Percentiles rank a stretch among this genome's conserved stretches.
Evolutionary conservation across 2,113 vertebrate species (phyloP).

Genomic region (Eulemur rufifrons): DNA sequence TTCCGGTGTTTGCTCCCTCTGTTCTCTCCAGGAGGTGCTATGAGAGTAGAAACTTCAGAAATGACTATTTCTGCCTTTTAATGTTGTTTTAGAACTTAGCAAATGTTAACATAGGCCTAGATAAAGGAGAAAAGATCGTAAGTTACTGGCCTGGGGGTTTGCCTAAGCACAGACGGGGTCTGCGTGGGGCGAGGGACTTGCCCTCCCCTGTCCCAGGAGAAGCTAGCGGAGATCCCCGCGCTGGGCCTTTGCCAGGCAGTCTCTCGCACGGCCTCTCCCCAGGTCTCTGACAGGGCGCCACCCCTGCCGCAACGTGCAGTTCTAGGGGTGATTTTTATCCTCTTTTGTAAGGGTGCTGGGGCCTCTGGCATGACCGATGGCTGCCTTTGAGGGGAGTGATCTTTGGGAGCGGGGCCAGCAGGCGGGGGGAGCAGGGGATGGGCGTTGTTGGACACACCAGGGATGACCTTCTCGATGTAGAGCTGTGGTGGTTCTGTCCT

Average conservation of each 20-base stretch:
- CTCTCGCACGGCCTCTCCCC: not conserved
- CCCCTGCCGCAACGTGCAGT: rapidly evolving
- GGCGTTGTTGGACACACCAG: not conserved
- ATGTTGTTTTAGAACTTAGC: not conserved
- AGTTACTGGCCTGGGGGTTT: not conserved
- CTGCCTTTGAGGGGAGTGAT: not conserved
- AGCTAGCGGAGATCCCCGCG: no score
- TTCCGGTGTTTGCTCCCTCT: not conserved
- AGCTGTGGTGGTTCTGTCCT: not conserved
- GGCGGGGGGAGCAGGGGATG: not conserved
- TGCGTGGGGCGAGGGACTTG: not conserved
- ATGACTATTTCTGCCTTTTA: not conserved
- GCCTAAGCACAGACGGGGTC: not conserved
- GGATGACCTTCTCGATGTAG: not conserved
- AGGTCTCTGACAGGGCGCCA: not conserved
- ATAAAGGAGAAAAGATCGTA: not conserved
- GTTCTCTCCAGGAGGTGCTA: not conserved
- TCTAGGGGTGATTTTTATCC: not conserved
- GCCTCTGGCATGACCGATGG: not conserved
- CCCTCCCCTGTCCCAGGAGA: not conserved
- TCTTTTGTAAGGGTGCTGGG: not conserved
- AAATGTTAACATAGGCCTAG: not conserved
- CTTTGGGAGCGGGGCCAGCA: not conserved
- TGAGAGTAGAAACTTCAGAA: not conserved
- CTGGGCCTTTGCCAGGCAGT: rapidly evolving